phyloP scores from a whole-genome alignment of 2,888 invertebrate species.

The Melanophora roralis region DNA sequence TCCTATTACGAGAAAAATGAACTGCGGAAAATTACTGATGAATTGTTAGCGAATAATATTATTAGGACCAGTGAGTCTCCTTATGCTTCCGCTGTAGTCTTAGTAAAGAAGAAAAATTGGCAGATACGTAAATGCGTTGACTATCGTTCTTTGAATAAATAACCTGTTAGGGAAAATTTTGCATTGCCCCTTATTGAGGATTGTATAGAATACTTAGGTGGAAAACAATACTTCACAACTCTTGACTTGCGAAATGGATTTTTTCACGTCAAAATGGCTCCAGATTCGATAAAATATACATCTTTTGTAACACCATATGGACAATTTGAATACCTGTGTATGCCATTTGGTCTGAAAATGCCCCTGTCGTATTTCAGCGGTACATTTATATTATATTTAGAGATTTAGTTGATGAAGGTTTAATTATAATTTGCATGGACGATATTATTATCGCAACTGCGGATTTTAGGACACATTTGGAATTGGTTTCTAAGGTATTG shows the following conservation, averaged over 20 bases:
- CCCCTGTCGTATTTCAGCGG: constrained; percentile 17
- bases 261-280: constrained; percentile 21
- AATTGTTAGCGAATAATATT: constrained; percentile 7
- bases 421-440: constrained; percentile 30
- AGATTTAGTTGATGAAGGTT: constrained; percentile 17
- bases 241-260: constrained; percentile 13
- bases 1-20: not conserved
- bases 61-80: not conserved
- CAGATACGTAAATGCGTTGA: constrained; percentile 47
- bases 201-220: not conserved
- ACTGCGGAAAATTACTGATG: not conserved
- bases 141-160: constrained; percentile 20
- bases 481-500: constrained; percentile 4
- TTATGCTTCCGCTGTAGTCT: not conserved
- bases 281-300: constrained; percentile 5
- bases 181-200: constrained; percentile 10
- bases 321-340: not conserved
- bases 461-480: constrained; percentile 1
- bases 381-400: constrained; percentile 31
- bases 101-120: constrained; percentile 17
- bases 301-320: constrained; percentile 14
- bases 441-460: constrained; percentile 28
- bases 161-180: constrained; percentile 9
- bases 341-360: constrained; percentile 14
- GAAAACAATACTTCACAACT: not conserved